Evolutionary conservation across 2,888 invertebrate species (phyloP), one percentile per base, ranked within the genome.

Genomic region (Molanna angustata): DNA sequence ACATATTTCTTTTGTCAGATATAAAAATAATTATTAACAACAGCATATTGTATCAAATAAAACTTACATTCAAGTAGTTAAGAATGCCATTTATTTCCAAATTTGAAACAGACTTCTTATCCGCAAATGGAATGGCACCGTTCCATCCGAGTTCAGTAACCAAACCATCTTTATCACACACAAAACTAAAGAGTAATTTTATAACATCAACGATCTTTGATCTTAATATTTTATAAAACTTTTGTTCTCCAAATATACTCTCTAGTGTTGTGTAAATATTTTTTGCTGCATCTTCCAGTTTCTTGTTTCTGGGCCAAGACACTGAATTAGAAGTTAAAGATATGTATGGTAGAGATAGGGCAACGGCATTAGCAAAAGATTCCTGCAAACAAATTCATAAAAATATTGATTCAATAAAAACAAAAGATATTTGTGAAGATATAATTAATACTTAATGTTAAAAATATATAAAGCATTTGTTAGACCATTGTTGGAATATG

Each of bases 41-140:
- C n/a, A n/a, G n/a, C n/a, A n/a, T n/a, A n/a, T n/a, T n/a, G n/a
- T n/a, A n/a, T n/a, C n/a, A n/a, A n/a, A n/a, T n/a, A n/a, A n/a
- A n/a, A 63, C 74, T 69, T 62, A 75, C 73, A 48, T 76, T 72
- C 49, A 83, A 68, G 58, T 72, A 72, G 20, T 66, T 64, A 0
- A 83, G 63, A 41, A 79, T 73, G 1, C 67, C 66, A 9, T 63
- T 58, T 55, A 79, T 71, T 2, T 70, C 64, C 1, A 62, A 60
- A 19, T 68, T 69, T 0, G 72, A 70, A 61, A 76, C 78, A 58
- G 69, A 68, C 13, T 74, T 74, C 7, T 68, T 66, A 59, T 72
- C 67, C 1, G 66, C 59, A 60, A 67, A 54, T 56, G 69, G 62
- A 60, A 72, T 45, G 68, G 61, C 42, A 62, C 64, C n/a, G 66